These are phyloP conservation scores for Cataglyphis altisquamis DNA, from an alignment of 2,888 invertebrate species.

Conservation along the genomic window DNA sequence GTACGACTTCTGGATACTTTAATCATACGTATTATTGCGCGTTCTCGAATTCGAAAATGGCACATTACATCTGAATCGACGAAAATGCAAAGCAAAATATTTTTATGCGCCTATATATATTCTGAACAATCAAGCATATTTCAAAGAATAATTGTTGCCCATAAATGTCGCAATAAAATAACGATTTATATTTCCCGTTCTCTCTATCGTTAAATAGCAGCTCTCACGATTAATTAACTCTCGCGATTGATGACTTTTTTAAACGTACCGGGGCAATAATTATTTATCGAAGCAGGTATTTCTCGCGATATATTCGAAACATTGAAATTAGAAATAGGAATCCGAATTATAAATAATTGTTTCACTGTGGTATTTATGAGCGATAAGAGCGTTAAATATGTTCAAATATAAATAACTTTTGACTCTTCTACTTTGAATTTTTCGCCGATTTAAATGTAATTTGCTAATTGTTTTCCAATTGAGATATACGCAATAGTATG, in stretches of 20 bases:
- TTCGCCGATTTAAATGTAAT: neutral
- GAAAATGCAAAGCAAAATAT: neutral
- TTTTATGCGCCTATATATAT: neutral
- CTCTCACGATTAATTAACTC: neutral
- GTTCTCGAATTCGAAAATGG: neutral
- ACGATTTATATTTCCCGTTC: neutral
- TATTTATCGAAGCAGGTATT: neutral
- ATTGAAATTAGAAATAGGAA: neutral
- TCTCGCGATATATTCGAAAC: neutral
- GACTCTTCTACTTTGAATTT: neutral
- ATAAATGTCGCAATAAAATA: neutral
- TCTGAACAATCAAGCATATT: neutral
- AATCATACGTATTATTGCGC: neutral
- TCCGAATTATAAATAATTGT: conserved; percentile 1
- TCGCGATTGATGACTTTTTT: neutral
- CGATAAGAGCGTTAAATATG: neutral
- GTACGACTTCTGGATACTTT: neutral
- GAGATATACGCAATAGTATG: neutral
- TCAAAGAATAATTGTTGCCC: neutral
- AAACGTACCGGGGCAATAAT: neutral
- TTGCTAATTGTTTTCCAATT: neutral
- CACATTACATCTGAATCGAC: neutral
- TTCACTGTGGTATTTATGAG: neutral
- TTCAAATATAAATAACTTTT: neutral
- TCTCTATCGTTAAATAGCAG: neutral